Evolutionary conservation across 2,797 vertebrate genomes (phyloP), one percentile per base, ranked within the genome.

Genomic region (Aulostomus chinensis): DNA sequence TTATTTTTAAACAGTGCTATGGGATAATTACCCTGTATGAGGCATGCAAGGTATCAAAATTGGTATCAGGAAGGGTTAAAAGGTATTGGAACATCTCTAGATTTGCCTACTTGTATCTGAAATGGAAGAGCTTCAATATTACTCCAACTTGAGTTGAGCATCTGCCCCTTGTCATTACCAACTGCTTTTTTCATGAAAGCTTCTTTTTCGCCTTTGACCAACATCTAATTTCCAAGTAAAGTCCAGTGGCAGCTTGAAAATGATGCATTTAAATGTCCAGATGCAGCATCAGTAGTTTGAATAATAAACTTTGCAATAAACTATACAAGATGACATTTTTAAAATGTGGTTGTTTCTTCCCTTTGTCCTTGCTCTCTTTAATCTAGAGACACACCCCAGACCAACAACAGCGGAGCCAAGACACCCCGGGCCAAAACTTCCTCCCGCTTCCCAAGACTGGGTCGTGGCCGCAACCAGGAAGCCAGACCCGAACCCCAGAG

Each of bases 401-500:
- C 86, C 5, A 92, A 86, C 33, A 96, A 99, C 0, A 40, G 88
- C 0, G 84, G 76, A 20, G 69, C 74, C 85, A 95, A 93, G 86
- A 91, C 86, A 15, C 89, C 30, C n/a, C 90, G 87, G 24, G 90
- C 93, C 4, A 94, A 90, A 74, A 92, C 77, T 1, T 85, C 91
- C 1, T 78, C 94, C 0, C 95, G 93, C 21, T 98, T 98, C 73
- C 90, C 96, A 25, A 92, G 90, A 59, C 90, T 98, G 51, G 92
- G 95, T 24, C 94, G 94, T 52, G 85, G 76, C 52, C 92, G 92
- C 10, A 90, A 88, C 1, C 87, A 92, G 60, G 96, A 97, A 28
- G 58, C 90, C 0, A 91, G 95, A 41, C 89, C 93, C 13, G 96
- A 99, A 43, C 97, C 97, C 10, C 97, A 98, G 82, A 99, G 97